Conservation (phyloP, 2,797 vertebrate genomes). For the Natrix natrix region DNA sequence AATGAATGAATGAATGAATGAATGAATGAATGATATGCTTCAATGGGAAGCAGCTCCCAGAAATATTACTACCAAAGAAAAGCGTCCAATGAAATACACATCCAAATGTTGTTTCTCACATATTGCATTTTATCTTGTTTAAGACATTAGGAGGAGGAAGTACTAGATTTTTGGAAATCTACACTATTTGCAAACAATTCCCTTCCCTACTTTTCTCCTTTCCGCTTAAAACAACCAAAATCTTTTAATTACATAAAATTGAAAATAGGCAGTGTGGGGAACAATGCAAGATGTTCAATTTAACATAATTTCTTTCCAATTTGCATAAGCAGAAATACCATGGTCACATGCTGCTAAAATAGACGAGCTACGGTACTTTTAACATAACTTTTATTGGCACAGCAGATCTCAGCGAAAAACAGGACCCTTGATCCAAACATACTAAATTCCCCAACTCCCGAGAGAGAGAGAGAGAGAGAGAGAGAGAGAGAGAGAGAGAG, state of each 20-base stretch:
- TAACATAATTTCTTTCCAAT: conserved; percentile 12
- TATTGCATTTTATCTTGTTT: background rate
- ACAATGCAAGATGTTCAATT: conserved; percentile 15
- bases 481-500: too few relatives aligned
- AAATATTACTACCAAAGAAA: background rate
- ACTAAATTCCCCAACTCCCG: background rate
- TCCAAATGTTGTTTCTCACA: background rate
- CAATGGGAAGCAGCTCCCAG: background rate
- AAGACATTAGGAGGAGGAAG: background rate
- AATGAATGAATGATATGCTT: background rate
- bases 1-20: too few relatives aligned
- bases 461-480: too few relatives aligned
- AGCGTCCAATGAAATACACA: background rate
- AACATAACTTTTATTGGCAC: background rate
- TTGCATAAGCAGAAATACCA: background rate
- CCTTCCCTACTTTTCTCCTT: background rate
- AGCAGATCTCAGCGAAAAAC: background rate
- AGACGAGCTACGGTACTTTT: background rate
- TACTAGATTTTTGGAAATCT: background rate
- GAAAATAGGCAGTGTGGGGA: conserved; percentile 4
- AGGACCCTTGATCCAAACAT: background rate
- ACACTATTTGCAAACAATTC: background rate
- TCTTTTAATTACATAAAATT: background rate
- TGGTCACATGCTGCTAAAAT: background rate
- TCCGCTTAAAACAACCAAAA: background rate